These are phyloP conservation scores for Callopanchax toddi DNA, from an alignment of 2,113 vertebrate genomes.

Conservation along the genomic window DNA sequence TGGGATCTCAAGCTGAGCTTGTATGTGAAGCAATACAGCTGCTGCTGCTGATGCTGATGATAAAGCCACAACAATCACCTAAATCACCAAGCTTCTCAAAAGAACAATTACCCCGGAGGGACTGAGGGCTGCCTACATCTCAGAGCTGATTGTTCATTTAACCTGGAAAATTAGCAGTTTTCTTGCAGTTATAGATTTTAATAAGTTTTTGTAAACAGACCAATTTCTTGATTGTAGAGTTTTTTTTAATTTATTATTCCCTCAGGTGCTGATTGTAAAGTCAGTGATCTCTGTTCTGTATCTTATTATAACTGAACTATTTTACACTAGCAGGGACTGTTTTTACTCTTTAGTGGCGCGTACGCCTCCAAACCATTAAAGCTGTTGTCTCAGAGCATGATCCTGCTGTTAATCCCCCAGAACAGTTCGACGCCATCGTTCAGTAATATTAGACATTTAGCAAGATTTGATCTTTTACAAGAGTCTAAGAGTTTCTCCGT, in stretches of 20 bases:
- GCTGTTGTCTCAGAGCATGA: conserved; percentile 22
- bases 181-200: conserved; percentile 48
- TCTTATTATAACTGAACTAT: conserved; percentile 28
- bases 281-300: conserved; percentile 39
- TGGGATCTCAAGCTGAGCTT: conserved; percentile 58
- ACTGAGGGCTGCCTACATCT: conserved; percentile 38
- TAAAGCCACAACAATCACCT: conserved; percentile 55
- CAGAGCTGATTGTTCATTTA: conserved; percentile 45
- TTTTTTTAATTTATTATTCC: conserved; percentile 51
- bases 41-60: conserved; percentile 49
- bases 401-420: conserved; percentile 26
- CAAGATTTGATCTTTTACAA: neutral
- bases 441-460: conserved; percentile 7
- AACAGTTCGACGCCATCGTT: conserved; percentile 16
- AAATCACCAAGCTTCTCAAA: conserved; percentile 46
- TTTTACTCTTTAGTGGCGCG: conserved; percentile 25
- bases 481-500: neutral
- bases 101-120: conserved; percentile 58
- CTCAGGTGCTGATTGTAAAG: conserved; percentile 48
- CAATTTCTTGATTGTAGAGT: conserved; percentile 31
- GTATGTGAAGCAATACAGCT: conserved; percentile 56
- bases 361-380: conserved; percentile 7
- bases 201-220: conserved; percentile 56
- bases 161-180: conserved; percentile 61
- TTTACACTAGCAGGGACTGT: conserved; percentile 25